Evolutionary conservation across 2,888 invertebrate species (phyloP).

Genomic region (Temnothorax unifasciatus): DNA sequence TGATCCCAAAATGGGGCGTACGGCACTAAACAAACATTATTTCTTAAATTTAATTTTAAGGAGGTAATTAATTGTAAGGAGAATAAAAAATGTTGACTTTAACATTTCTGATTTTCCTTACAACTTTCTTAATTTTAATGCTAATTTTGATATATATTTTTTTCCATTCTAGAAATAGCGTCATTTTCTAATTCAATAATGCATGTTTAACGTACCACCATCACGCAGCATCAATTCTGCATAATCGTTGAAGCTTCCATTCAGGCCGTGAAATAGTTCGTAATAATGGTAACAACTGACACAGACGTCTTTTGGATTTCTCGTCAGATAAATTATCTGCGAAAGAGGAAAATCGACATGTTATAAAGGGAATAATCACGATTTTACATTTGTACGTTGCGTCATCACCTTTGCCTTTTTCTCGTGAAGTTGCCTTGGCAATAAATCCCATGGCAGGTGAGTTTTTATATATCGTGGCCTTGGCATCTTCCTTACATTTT

Average conservation of each 20-base stretch:
- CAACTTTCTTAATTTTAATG: too few species aligned
- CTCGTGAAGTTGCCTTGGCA: slow-evolving; percentile 88
- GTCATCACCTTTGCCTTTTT: slow-evolving; percentile 90
- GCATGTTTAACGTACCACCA: slow-evolving; percentile 86
- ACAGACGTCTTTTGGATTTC: slow-evolving; percentile 96
- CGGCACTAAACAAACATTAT: slow-evolving; percentile 72
- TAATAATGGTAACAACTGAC: slow-evolving; percentile 96
- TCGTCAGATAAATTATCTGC: slow-evolving; percentile 94
- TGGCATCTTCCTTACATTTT: slow-evolving; percentile 90
- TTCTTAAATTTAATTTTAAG: not conserved
- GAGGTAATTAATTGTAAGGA: not conserved
- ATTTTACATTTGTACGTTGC: not conserved
- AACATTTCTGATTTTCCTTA: too few species aligned
- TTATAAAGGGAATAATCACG: not conserved
- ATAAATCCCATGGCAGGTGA: slow-evolving; percentile 91
- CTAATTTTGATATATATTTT: not conserved
- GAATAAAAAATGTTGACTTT: not conserved
- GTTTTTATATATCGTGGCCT: slow-evolving; percentile 92
- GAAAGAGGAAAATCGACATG: slow-evolving; percentile 56
- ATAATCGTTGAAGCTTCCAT: slow-evolving; percentile 91
- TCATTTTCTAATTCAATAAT: not conserved
- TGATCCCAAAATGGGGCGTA: slow-evolving; percentile 84
- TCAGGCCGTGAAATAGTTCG: slow-evolving; percentile 89
- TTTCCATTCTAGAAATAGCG: not conserved
- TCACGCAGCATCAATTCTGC: slow-evolving; percentile 91